Evolutionary conservation across 2,797 vertebrate species (phyloP), one percentile per base, ranked within the genome.

Genomic region (Lepus oiostolus): DNA sequence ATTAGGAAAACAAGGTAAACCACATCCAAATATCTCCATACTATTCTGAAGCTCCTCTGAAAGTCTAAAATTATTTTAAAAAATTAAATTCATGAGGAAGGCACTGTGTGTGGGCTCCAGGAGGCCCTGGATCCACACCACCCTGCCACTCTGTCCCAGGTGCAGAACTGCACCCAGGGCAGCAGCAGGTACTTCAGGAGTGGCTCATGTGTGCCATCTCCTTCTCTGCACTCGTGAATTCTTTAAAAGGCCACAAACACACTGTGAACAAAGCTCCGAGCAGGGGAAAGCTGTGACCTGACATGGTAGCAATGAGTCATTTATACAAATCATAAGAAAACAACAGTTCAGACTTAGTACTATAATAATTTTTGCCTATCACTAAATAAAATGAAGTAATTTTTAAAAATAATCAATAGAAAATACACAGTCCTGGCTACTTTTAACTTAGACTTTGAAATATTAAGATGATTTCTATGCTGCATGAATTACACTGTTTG

Each of bases 361-460:
- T 16, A 19, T 8, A 58, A 38, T 2, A 70, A 76, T 32, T 65
- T 54, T 81, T 70, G 17, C 7, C n/a, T 10, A 17, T 70, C 28
- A 81, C 54, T 42, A 77, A 80, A 42, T 85, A 88, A 90, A 86
- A 90, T 38, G 8, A 76, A 62, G 58, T 86, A n/a, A 84, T 60
- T 83, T 89, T 71, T 77, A 0, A 4, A 85, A 90, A 3, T 67
- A 84, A 80, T 70, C 54, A 76, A 52, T 72, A 95, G 19, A 85
- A 5, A 74, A 12, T 30, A n/a, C 50, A 91, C 2, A 90, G 35
- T 26, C 5, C 52, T 80, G 7, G 21, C 47, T 77, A 88, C 63
- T 79, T 85, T n/a, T 58, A 28, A 72, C 65, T 22, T 81, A 88
- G 26, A 85, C 32, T 75, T 83, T 75, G 19, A 91, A 79, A 68